Conservation (phyloP, 1,140 invertebrate genomes). For the Nasonia vitripennis region DNA sequence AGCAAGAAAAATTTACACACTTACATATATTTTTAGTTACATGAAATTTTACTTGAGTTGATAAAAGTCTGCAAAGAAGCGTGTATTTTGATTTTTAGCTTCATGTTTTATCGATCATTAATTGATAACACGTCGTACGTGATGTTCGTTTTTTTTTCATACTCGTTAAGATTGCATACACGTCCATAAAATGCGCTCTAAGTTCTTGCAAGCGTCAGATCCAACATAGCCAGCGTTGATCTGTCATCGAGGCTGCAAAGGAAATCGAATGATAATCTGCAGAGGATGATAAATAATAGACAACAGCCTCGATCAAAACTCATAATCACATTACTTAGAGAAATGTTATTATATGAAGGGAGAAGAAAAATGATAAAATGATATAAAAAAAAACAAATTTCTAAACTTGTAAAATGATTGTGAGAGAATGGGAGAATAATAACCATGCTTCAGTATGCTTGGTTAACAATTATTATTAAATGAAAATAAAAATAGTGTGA, state of each 20-base stretch:
- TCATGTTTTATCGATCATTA: slow-evolving; percentile 49
- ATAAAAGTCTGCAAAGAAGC: slow-evolving; percentile 27
- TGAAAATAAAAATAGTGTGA: slow-evolving; percentile 55
- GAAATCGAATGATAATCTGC: slow-evolving; percentile 13
- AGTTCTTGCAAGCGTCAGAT: slow-evolving; percentile 43
- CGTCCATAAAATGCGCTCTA: slow-evolving; percentile 47
- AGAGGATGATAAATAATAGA: slow-evolving; percentile 19
- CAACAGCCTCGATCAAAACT: slow-evolving; percentile 52
- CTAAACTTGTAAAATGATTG: slow-evolving; percentile 55
- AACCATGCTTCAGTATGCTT: slow-evolving; percentile 60
- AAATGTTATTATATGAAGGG: slow-evolving; percentile 48
- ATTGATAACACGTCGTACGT: slow-evolving; percentile 15
- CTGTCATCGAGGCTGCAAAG: slow-evolving; percentile 21
- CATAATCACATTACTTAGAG: slow-evolving; percentile 56
- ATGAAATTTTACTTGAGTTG: slow-evolving; percentile 12
- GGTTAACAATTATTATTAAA: slow-evolving; percentile 55
- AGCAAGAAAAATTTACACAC: background rate
- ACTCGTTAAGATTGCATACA: slow-evolving; percentile 46
- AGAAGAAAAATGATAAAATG: slow-evolving; percentile 41
- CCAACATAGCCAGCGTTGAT: slow-evolving; percentile 26
- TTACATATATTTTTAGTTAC: background rate
- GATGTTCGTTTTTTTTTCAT: slow-evolving; percentile 6
- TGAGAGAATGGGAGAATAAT: slow-evolving; percentile 53
- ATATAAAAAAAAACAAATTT: slow-evolving; percentile 52
- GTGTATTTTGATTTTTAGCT: slow-evolving; percentile 41